Evolutionary conservation across 1,140 invertebrate species (phyloP), one percentile per base, ranked within the genome.

Genomic region (Drosophila ananassae): DNA sequence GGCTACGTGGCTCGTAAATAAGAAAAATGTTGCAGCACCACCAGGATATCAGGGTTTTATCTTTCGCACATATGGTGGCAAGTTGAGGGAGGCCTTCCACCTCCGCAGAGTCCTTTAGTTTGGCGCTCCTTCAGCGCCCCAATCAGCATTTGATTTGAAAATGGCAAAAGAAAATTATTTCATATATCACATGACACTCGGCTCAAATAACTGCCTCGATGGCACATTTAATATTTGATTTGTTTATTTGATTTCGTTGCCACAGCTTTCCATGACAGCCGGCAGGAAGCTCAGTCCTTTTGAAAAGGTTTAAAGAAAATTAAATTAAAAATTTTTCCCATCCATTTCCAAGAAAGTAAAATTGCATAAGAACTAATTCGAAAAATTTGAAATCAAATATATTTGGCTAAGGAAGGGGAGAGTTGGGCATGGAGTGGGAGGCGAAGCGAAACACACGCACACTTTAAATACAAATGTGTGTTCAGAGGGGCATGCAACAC

Each of bases 1-100:
- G 82, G 78, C 78, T 82, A 81, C 62, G 82, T 87, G 62, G 82
- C 78, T 85, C 82, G 82, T 85, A 85, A 85, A 85, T 87, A 85
- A 85, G 82, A 85, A 75, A 82, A 87, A 87, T 87, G 82, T 87
- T 82, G 82, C 82, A 85, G 63, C 63, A 51, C 78, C 66, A 59
- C 66, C 73, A 67, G 75, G 71, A 78, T 56, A 78, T 85, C 69
- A 69, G 72, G 48, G 32, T 67, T 77, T 84, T 84, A 85, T 87
- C 69, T 74, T 53, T 24, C 52, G 63, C 69, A 75, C 62, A 80
- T 71, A 73, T 76, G 62, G 44, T 58, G 59, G 66, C 30, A 69
- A 69, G 62, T 69, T 39, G 9, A 51, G 37, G 52, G 17, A 44
- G 59, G 39, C n/a, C n/a, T 12, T 34, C 10, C 41, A n/a, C 24